Evolutionary conservation across 2,888 invertebrate species (phyloP), one percentile per base, ranked within the genome.

Genomic region (Actias luna): DNA sequence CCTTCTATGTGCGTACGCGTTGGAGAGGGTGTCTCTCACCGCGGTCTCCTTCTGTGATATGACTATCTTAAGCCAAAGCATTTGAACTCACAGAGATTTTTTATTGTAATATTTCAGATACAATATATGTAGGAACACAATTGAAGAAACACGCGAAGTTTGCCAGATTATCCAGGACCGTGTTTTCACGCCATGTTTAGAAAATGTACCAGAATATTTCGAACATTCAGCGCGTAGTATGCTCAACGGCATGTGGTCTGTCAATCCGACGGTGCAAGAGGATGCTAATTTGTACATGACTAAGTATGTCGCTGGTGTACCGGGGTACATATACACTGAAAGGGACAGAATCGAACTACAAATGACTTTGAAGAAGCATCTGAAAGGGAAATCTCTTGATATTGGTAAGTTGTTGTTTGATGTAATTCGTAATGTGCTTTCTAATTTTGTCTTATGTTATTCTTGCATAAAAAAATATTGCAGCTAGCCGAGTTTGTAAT

Each of bases 201-300:
- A 93, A 60, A 89, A 93, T 57, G 94, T 94, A 2, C 93, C 93
- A 0, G 87, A 94, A 52, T 91, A 95, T 61, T 97, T 96, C 82
- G 87, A 94, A 60, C 85, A 93, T 69, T 95, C 96, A 94, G 90
- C 95, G 0, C 82, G 88, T 0, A 93, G 94, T 0, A 86, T 97
- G 75, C 79, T 96, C 1, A 90, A 95, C 59, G 96, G 96, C 0
- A 84, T 97, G 78, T 95, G 95, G 95, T 93, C 93, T 4, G 86
- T 96, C 55, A 95, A 95, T 79, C 95, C 96, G 39, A 86, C 96
- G 0, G 87, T 95, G 7, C 89, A 94, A 50, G 63, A 76, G 0
- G 81, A 85, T 0, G 82, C 83, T 1, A 94, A 94, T 74, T 76
- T 95, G 16, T 94, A 93, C 74, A 93, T 93, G 71, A 93, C 94